A percentile compares a stretch with the other conserved stretches of the same genome.
Evolutionary conservation across 2,888 invertebrate genomes (phyloP).

Genomic region (Drosophila subsilvestris): DNA sequence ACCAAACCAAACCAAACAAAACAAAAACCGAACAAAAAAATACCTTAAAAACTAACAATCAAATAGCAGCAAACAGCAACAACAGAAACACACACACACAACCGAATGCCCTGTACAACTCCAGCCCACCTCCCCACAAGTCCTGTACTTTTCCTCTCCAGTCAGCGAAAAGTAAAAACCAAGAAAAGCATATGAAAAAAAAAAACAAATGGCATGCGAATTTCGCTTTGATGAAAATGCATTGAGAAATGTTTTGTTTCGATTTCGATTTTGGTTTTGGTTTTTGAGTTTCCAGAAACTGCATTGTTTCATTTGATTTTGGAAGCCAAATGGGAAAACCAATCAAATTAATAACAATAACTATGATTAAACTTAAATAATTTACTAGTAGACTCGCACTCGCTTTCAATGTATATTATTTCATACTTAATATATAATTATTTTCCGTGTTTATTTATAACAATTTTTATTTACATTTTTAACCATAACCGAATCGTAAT

Average conservation of each 20-base stretch:
- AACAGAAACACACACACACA: conserved; percentile 16
- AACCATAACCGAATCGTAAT: conserved; percentile 33
- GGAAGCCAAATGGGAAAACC: conserved; percentile 34
- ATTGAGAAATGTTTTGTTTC: conserved; percentile 53
- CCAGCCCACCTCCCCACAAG: background rate
- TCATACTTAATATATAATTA: conserved; percentile 31
- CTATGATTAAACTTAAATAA: conserved; percentile 49
- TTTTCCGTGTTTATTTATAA: conserved; percentile 28
- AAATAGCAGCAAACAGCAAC: conserved; percentile 28
- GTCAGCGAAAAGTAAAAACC: conserved; percentile 46
- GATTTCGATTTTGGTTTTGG: conserved; percentile 40
- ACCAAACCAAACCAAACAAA: conserved; percentile 27
- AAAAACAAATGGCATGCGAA: conserved; percentile 78
- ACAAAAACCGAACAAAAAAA: conserved; percentile 16
- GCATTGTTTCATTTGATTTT: conserved; percentile 36
- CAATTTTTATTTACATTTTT: conserved; percentile 19
- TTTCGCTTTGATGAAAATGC: conserved; percentile 74
- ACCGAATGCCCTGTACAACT: conserved; percentile 5
- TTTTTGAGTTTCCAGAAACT: conserved; percentile 44
- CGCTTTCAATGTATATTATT: conserved; percentile 70
- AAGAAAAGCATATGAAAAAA: conserved; percentile 26
- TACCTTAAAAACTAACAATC: conserved; percentile 23
- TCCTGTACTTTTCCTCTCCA: conserved; percentile 7
- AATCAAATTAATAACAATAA: conserved; percentile 33
- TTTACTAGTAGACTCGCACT: conserved; percentile 69